These are phyloP conservation scores for Mythimna loreyi DNA, from an alignment of 2,888 invertebrate genomes.

Conservation along the genomic window DNA sequence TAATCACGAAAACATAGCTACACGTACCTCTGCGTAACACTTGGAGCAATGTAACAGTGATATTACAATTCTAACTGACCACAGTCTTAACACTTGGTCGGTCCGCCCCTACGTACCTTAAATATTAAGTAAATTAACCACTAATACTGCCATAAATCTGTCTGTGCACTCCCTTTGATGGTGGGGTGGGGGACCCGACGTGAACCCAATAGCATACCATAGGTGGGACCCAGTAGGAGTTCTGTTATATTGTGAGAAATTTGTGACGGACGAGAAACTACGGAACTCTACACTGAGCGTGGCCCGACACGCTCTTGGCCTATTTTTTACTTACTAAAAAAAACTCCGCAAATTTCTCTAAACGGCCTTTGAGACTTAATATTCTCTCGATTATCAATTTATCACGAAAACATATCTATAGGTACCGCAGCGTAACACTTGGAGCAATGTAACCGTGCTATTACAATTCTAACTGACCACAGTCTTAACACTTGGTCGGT, in stretches of 20 bases:
- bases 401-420: too few relatives aligned
- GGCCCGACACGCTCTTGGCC: too few relatives aligned
- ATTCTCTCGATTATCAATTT: too few relatives aligned
- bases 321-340: too few relatives aligned
- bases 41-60: too few relatives aligned
- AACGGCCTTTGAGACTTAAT: too few relatives aligned
- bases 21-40: background rate
- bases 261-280: too few relatives aligned
- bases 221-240: slow-evolving; percentile 24
- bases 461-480: slow-evolving; percentile 23
- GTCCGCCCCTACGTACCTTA: slow-evolving; percentile 29
- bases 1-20: too few relatives aligned
- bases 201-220: too few relatives aligned
- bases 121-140: slow-evolving; percentile 77
- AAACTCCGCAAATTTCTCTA: too few relatives aligned
- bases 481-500: slow-evolving; percentile 30
- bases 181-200: slow-evolving; percentile 48
- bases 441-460: background rate
- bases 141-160: slow-evolving; percentile 76
- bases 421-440: background rate
- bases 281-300: too few relatives aligned
- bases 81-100: slow-evolving; percentile 28
- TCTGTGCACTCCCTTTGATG: slow-evolving; percentile 71
- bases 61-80: slow-evolving; percentile 23
- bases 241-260: too few relatives aligned